These are phyloP conservation scores for Hypotaenidia okinawae DNA, from an alignment of 2,797 vertebrate species.

Conservation along the genomic window DNA sequence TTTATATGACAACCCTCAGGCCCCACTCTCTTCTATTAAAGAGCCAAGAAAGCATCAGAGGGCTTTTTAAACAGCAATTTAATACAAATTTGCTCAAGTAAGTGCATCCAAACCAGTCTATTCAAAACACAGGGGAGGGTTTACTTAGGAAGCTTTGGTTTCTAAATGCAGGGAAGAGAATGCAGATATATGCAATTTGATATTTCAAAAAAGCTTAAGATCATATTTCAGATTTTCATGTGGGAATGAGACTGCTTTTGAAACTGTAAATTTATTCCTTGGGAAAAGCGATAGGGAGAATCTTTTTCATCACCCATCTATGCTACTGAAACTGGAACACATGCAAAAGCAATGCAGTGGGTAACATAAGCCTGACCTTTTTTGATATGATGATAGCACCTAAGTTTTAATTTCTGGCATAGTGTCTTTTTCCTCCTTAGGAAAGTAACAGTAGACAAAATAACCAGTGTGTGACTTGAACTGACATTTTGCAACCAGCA, in stretches of 20 bases:
- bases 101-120: slow-evolving; percentile 31
- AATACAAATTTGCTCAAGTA: slow-evolving; percentile 26
- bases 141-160: slow-evolving; percentile 18
- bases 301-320: background rate
- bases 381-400: background rate
- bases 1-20: background rate
- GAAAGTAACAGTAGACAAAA: background rate
- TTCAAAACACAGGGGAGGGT: slow-evolving; percentile 19
- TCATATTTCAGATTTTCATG: background rate
- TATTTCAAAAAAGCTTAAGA: background rate
- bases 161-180: slow-evolving; percentile 14
- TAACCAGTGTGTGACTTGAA: background rate
- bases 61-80: slow-evolving; percentile 22
- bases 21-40: background rate
- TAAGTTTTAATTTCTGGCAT: background rate
- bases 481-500: background rate
- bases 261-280: slow-evolving; percentile 56
- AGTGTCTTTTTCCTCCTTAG: background rate
- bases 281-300: slow-evolving; percentile 26
- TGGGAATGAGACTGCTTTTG: background rate
- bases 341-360: background rate
- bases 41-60: slow-evolving; percentile 20
- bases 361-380: slow-evolving; percentile 21
- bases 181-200: background rate
- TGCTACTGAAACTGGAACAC: background rate